Conservation (phyloP, 2,113 vertebrate genomes). For the Mesembrinibis cayennensis region DNA sequence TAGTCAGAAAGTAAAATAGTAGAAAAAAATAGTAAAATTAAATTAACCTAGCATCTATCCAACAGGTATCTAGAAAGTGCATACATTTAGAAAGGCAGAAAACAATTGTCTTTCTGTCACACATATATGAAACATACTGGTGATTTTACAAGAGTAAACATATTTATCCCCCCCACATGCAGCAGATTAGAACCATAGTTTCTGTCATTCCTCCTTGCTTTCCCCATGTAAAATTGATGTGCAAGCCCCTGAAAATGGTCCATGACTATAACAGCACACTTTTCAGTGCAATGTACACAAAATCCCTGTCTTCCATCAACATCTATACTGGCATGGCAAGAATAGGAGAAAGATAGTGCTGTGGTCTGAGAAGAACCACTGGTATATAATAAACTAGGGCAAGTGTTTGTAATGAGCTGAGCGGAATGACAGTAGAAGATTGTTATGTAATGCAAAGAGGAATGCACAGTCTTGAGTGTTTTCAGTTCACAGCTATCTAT, state of each 20-base stretch:
- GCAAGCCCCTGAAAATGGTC: background rate
- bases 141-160: background rate
- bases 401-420: background rate
- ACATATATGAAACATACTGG: background rate
- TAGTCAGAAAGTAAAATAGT: background rate
- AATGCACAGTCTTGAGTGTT: background rate
- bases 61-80: background rate
- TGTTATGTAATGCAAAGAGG: background rate
- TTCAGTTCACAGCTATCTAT: background rate
- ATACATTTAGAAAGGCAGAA: background rate
- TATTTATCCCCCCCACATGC: background rate
- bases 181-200: background rate
- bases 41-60: background rate
- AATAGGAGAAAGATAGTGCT: background rate
- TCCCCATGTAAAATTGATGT: background rate
- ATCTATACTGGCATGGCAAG: background rate
- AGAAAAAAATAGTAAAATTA: background rate
- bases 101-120: background rate
- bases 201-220: background rate
- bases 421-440: background rate
- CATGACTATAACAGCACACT: accelerated
- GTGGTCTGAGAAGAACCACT: background rate
- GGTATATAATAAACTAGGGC: background rate
- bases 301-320: background rate
- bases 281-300: background rate